Percentiles rank a stretch among this genome's conserved stretches.
Conservation (phyloP, 2,888 invertebrate species). For the Alloscopus bannaensis region DNA sequence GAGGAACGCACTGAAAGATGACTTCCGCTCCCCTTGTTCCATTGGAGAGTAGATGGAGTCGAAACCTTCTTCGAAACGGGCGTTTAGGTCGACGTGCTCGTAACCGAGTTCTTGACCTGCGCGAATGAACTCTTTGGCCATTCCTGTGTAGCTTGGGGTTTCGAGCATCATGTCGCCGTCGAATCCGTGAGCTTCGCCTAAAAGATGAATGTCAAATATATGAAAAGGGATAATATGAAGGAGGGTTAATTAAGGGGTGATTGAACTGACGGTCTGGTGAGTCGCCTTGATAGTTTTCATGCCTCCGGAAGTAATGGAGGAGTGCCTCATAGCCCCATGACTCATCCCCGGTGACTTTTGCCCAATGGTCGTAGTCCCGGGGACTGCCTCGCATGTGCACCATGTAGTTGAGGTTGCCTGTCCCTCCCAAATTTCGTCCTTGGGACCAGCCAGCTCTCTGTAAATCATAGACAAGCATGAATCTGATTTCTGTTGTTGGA, state of each 20-base stretch:
- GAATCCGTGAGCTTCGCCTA: constrained; percentile 64
- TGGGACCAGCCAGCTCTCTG: constrained; percentile 50
- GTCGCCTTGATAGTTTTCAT: constrained; percentile 65
- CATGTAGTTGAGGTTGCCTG: constrained; percentile 63
- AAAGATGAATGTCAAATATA: not conserved
- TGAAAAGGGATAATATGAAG: not conserved
- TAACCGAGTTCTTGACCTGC: constrained; percentile 68
- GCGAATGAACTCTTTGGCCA: constrained; percentile 65
- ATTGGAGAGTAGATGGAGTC: constrained; percentile 65
- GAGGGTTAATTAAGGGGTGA: too few relatives aligned
- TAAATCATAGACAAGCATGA: too few relatives aligned
- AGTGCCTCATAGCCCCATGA: constrained; percentile 62
- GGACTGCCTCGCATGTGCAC: constrained; percentile 55
- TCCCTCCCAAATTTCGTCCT: constrained; percentile 56
- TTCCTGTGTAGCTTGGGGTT: constrained; percentile 63
- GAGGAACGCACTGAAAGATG: constrained; percentile 60
- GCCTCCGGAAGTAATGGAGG: constrained; percentile 63
- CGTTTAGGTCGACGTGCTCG: constrained; percentile 67
- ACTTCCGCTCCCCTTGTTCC: constrained; percentile 61
- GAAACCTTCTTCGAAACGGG: constrained; percentile 68
- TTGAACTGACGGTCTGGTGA: constrained; percentile 34
- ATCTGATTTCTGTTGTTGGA: too few relatives aligned
- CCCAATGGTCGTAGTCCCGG: constrained; percentile 66
- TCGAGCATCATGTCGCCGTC: constrained; percentile 63
- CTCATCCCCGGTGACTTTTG: constrained; percentile 59